These are phyloP conservation scores for Heteromurus nitidus DNA, from an alignment of 2,888 invertebrate genomes.

Conservation along the genomic window DNA sequence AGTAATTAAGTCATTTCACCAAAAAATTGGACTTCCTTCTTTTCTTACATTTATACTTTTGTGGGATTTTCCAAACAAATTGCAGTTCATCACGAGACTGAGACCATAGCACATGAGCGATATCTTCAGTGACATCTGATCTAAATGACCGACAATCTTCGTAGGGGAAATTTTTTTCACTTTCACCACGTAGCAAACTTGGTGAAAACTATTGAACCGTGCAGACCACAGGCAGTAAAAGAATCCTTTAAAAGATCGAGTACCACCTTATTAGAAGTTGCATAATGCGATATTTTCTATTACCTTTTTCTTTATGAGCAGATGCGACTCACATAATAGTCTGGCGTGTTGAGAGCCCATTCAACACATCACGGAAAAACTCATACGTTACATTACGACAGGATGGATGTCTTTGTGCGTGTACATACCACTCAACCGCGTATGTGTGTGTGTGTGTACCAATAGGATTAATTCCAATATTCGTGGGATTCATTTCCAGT, in stretches of 20 bases:
- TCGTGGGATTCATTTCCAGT: slow-evolving; percentile 54
- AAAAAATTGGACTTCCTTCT: background rate
- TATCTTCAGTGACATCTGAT: slow-evolving; percentile 13
- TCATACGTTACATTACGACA: too few relatives aligned
- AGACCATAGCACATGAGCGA: background rate
- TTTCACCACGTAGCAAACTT: too few relatives aligned
- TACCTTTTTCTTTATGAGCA: too few relatives aligned
- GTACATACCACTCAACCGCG: background rate
- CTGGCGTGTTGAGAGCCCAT: too few relatives aligned
- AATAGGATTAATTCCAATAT: slow-evolving; percentile 50
- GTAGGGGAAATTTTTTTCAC: too few relatives aligned
- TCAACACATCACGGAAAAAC: too few relatives aligned
- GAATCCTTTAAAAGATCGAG: too few relatives aligned
- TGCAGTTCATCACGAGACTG: slow-evolving; percentile 26
- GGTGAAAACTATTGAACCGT: too few relatives aligned
- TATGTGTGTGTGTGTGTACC: slow-evolving; percentile 39
- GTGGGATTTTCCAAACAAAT: slow-evolving; percentile 12
- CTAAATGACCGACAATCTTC: slow-evolving; percentile 9
- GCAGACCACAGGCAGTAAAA: too few relatives aligned
- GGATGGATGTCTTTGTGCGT: too few relatives aligned
- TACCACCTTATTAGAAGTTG: too few relatives aligned
- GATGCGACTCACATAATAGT: too few relatives aligned
- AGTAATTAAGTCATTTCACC: slow-evolving; percentile 46
- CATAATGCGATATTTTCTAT: background rate
- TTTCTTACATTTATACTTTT: background rate